These are phyloP conservation scores for Corythucha ciliata DNA, from an alignment of 2,888 invertebrate genomes.

Conservation along the genomic window DNA sequence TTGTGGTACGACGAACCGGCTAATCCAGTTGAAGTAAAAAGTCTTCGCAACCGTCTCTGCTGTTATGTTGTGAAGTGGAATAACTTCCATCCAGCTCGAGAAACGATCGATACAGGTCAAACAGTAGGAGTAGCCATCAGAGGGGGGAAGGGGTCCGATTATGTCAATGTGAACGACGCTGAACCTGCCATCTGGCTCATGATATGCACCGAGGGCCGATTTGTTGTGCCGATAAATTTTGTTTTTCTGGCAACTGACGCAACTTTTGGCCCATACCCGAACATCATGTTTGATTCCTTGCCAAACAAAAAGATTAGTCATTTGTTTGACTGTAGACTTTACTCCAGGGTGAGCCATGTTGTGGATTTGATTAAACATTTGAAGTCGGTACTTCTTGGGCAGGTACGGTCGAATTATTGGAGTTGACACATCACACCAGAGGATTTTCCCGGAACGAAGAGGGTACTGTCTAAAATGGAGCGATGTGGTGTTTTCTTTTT, in stretches of 20 bases:
- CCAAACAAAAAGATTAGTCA: conserved; percentile 11
- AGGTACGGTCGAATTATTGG: not conserved
- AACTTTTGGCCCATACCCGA: conserved; percentile 35
- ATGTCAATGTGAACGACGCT: conserved; percentile 42
- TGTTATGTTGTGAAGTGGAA: conserved; percentile 39
- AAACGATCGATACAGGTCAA: conserved; percentile 39
- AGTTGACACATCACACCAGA: conserved; percentile 14
- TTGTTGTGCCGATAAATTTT: conserved; percentile 37
- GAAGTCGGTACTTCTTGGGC: conserved; percentile 1
- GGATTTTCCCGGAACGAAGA: not conserved
- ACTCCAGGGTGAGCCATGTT: conserved; percentile 3
- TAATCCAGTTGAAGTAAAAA: conserved; percentile 40
- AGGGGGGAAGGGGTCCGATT: conserved; percentile 41
- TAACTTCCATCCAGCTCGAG: conserved; percentile 41
- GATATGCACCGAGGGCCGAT: conserved; percentile 30
- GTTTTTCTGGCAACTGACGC: conserved; percentile 37
- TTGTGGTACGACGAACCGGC: conserved; percentile 41
- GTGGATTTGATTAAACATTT: too few relatives aligned
- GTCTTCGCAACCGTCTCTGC: conserved; percentile 40
- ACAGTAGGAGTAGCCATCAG: conserved; percentile 37
- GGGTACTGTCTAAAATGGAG: not conserved
- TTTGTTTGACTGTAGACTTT: conserved; percentile 14
- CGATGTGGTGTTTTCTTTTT: not conserved
- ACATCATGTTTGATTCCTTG: conserved; percentile 8
- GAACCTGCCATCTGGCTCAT: conserved; percentile 37